phyloP scores from a whole-genome alignment of 2,888 invertebrate species.

The Campoplex nolae region DNA sequence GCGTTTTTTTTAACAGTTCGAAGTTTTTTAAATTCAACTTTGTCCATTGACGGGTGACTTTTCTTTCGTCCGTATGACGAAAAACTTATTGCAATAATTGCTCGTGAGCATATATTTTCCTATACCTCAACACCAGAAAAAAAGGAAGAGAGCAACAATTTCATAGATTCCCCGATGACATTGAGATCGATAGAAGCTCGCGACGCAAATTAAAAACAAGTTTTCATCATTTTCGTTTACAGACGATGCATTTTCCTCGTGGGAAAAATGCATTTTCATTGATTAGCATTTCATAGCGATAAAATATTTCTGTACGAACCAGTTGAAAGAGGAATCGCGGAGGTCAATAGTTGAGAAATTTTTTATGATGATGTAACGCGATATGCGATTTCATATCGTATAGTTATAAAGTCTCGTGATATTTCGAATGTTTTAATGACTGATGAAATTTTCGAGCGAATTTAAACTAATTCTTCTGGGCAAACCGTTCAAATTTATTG shows the following conservation, averaged over 20 bases:
- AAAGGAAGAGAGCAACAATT: neutral
- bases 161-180: neutral
- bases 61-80: neutral
- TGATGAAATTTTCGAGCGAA: constrained; percentile 47
- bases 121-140: neutral
- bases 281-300: neutral
- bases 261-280: neutral
- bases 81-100: neutral
- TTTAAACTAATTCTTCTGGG: constrained; percentile 13
- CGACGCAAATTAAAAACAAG: constrained; percentile 13
- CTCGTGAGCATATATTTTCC: neutral
- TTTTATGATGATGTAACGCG: constrained; percentile 49
- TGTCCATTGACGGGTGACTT: neutral
- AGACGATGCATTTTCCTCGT: neutral
- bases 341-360: constrained; percentile 24
- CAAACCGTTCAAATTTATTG: constrained; percentile 11
- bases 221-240: constrained; percentile 7
- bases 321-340: neutral
- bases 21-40: neutral
- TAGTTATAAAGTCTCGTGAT: neutral
- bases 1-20: neutral
- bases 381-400: constrained; percentile 37
- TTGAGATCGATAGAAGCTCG: neutral
- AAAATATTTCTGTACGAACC: neutral
- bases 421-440: constrained; percentile 19